Percentiles rank a stretch among this genome's conserved stretches.
These are phyloP conservation scores for Drosophila meridionalis DNA, from an alignment of 2,888 invertebrate species.

Conservation along the genomic window DNA sequence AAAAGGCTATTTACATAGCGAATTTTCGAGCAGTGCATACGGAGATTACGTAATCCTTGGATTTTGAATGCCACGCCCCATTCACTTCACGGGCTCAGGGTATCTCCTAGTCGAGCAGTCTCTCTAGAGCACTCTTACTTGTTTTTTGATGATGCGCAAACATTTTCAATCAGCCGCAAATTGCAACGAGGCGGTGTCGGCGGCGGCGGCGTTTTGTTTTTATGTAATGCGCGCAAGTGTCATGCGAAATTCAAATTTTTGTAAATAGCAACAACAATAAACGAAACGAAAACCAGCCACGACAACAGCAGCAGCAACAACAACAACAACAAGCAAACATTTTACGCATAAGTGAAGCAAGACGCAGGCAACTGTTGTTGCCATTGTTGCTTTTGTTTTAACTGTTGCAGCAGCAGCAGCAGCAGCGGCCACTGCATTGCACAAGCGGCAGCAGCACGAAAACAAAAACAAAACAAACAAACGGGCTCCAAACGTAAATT, in stretches of 20 bases:
- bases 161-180: slow-evolving; percentile 42
- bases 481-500: slow-evolving; percentile 56
- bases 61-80: too few relatives aligned
- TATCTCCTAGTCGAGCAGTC: too few relatives aligned
- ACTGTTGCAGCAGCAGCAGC: slow-evolving; percentile 64
- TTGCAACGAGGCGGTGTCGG: slow-evolving; percentile 28
- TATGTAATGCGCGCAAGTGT: slow-evolving; percentile 70
- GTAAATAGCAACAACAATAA: slow-evolving; percentile 33
- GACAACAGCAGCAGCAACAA: slow-evolving; percentile 8
- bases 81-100: too few relatives aligned
- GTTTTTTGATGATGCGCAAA: slow-evolving; percentile 32
- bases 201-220: slow-evolving; percentile 38
- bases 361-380: slow-evolving; percentile 28
- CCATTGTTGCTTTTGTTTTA: slow-evolving; percentile 64
- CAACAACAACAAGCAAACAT: slow-evolving; percentile 27
- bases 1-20: too few relatives aligned
- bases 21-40: too few relatives aligned
- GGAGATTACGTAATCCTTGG: too few relatives aligned
- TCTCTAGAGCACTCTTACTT: too few relatives aligned
- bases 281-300: slow-evolving; percentile 8
- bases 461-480: slow-evolving; percentile 62
- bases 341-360: slow-evolving; percentile 71
- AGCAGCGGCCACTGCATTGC: slow-evolving; percentile 48
- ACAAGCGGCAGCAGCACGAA: slow-evolving; percentile 56
- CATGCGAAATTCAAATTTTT: slow-evolving; percentile 63